Evolutionary conservation across 2,888 invertebrate genomes (phyloP).

Genomic region (Coecobrya sp.): DNA sequence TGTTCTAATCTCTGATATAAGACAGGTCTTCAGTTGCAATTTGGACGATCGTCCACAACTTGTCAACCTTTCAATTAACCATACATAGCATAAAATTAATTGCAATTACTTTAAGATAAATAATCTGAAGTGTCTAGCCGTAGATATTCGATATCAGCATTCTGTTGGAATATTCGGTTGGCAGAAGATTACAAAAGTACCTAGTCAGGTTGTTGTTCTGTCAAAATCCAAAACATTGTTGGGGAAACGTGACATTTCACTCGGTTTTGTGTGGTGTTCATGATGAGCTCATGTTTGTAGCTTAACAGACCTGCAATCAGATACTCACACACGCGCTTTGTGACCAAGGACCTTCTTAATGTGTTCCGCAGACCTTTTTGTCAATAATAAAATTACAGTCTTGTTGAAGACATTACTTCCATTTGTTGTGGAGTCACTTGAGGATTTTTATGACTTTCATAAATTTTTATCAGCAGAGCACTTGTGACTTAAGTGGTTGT

Average conservation of each 20-base stretch:
- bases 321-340: neutral
- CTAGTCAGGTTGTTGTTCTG: too few relatives aligned
- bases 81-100: neutral
- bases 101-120: too few relatives aligned
- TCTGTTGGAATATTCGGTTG: too few relatives aligned
- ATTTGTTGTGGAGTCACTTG: constrained; percentile 19
- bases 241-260: too few relatives aligned
- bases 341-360: neutral
- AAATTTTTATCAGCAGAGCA: constrained; percentile 70
- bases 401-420: neutral
- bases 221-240: too few relatives aligned
- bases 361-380: neutral
- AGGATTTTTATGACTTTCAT: constrained; percentile 65
- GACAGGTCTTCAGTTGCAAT: too few relatives aligned
- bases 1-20: neutral
- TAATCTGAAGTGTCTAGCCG: too few relatives aligned
- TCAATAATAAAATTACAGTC: neutral
- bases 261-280: too few relatives aligned
- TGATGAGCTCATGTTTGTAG: too few relatives aligned
- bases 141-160: too few relatives aligned
- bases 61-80: neutral
- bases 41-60: neutral
- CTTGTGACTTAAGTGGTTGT: constrained; percentile 17
- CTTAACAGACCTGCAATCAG: neutral
- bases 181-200: too few relatives aligned